Conservation (phyloP, 2,113 vertebrate species). For the Anguilla rostrata region DNA sequence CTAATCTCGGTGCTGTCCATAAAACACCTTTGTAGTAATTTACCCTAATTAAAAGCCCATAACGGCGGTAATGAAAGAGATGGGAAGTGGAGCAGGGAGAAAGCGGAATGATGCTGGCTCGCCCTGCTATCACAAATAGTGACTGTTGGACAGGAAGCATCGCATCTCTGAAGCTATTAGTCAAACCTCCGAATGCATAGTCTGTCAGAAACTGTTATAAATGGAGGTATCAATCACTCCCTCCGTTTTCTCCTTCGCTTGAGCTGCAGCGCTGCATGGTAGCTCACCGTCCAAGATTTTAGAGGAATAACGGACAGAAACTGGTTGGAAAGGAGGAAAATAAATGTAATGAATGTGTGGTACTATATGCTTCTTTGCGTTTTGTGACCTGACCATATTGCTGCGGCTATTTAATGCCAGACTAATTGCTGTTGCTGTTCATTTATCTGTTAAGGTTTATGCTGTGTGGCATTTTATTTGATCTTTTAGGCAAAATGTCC, state of each 20-base stretch:
- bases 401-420: neutral
- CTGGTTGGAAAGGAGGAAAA: neutral
- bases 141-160: neutral
- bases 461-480: neutral
- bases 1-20: slow-evolving; percentile 13
- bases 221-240: neutral
- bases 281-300: neutral
- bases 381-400: neutral
- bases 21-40: slow-evolving; percentile 31
- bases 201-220: neutral
- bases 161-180: neutral
- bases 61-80: slow-evolving; percentile 39
- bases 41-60: slow-evolving; percentile 48
- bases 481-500: no score
- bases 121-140: slow-evolving; percentile 15
- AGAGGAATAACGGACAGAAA: neutral
- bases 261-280: neutral
- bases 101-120: slow-evolving; percentile 41
- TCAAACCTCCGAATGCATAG: neutral
- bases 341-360: neutral
- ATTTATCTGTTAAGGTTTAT: neutral
- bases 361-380: neutral
- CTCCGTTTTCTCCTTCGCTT: neutral
- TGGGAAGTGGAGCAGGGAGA: slow-evolving; percentile 17
- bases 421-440: neutral